Evolutionary conservation across 2,113 vertebrate genomes (phyloP), one percentile per base, ranked within the genome.

Genomic region (Fukomys damarensis): DNA sequence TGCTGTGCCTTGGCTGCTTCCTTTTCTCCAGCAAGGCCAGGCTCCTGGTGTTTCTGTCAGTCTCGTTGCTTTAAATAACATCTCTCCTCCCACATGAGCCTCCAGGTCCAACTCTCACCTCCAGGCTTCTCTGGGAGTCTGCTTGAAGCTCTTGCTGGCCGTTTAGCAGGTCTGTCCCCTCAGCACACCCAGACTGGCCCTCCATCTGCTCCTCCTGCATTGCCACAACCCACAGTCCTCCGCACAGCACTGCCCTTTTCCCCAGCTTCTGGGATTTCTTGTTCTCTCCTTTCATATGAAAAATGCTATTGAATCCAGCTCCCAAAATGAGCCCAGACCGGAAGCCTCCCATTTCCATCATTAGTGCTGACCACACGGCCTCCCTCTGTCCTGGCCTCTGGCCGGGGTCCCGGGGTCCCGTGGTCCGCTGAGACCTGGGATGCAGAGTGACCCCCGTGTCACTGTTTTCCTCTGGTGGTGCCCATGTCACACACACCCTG

Each of bases 51-150:
- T 24, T 77, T 84, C 38, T 43, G 28, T 59, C 35, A 26, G 12
- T 54, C 32, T 49, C 13, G 4, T 58, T 28, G 19, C 46, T 38
- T 41, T 61, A 86, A 59, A 13, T 22, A 41, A 19, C 12, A 46
- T 28, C 2, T 22, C 0, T 17, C 17, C 10, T 54, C 59, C 32
- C 1, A 1, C 0, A 10, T 4, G 3, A 9, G 3, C 28, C 28
- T 54, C 22, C 6, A 26, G 32, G 4, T 3, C 10, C 24, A 2
- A 32, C 17, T 46, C 46, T 7, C 11, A 61, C 6, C 22, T 32
- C 59, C 16, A 28, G n/a, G 5, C 20, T 88, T 84, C 41, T 26
- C 20, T 3, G 19, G 17, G 20, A 35, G 12, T n/a, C n/a, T 12
- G 6, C 8, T 3, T 9, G 3, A 3, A 14, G 8, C 28, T 43